These are phyloP conservation scores for Ascidia mentula DNA, from an alignment of 23 tunicate species.

Conservation along the genomic window DNA sequence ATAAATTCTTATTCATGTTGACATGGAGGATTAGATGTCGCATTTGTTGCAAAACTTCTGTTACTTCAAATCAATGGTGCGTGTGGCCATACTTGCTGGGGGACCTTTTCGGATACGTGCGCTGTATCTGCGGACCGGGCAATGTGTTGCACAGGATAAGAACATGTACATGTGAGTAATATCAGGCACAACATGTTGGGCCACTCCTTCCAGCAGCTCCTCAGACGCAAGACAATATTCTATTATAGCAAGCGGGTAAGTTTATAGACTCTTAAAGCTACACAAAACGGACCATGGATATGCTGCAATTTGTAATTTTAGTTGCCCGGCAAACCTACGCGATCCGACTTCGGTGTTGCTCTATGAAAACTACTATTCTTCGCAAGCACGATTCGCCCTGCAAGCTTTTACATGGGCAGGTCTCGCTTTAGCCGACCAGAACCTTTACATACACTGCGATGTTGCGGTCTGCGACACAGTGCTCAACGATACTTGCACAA, in stretches of 20 bases:
- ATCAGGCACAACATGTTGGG: neutral
- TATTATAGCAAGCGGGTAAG: constrained; percentile 6
- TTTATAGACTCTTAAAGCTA: too few species aligned
- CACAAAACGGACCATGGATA: too few species aligned
- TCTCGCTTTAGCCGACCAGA: neutral
- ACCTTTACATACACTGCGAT: constrained; percentile 5
- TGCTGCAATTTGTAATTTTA: too few species aligned
- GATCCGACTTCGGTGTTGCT: neutral
- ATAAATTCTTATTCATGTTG: neutral
- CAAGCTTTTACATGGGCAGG: constrained; percentile 16
- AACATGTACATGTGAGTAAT: neutral
- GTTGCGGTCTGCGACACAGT: constrained; percentile 22
- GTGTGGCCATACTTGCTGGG: neutral
- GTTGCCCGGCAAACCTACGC: neutral
- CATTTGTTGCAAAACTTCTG: too few species aligned
- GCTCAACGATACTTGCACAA: constrained; percentile 18
- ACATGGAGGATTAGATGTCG: too few species aligned
- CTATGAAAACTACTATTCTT: constrained; percentile 18
- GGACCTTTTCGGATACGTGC: neutral
- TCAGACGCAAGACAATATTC: neutral
- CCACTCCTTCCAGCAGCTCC: neutral
- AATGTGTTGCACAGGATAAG: neutral
- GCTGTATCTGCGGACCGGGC: neutral
- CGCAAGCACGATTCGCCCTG: constrained; percentile 7
- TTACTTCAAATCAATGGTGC: neutral